Base-by-base conservation (phyloP, 2,888 invertebrate species). In the Nomada hirtipes region DNA sequence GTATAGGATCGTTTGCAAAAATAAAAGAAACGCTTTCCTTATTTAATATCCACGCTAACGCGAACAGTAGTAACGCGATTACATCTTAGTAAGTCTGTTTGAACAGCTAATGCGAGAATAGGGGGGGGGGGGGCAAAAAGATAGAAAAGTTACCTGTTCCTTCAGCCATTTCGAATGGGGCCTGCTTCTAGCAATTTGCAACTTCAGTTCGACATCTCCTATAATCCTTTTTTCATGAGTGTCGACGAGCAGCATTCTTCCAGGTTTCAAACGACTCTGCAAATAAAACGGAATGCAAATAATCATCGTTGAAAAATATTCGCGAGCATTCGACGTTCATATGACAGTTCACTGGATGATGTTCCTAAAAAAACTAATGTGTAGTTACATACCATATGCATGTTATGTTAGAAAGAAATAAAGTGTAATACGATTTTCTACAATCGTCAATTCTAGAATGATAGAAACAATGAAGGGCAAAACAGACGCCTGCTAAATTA, bases 211-310 rank as follows among this genome's bases (percentile, higher is more conserved):
- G 73, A 99, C 97, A 92, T 99, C 99, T 91, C 98, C 97, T 88
- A 98, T 98, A 86, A 99, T 97, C 84, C 95, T 96, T 93, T 98
- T 97, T 91, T 98, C 97, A 89, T 96, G 95, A 0, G 99, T 99
- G 94, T 99, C 99, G 69, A 99, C 99, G 88, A 99, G 95, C 93
- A 99, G 95, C 99, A 99, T 99, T 86, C 99, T 96, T 4, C 99
- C 99, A 1, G 99, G 99, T 94, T 99, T 98, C 91, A 99, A 95
- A 83, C 99, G 98, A 92, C 99, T 98, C 97, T 98, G 94, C 53
- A 94, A 94, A 90, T 90, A 91, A 92, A 90, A 91, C 83, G 74
- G 87, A 71, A 86, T 70, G 59, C 86, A 83, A 91, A 90, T 92
- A 86, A 93, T 88, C 82, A 83, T 83, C 73, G 80, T 88, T 79